Evolutionary conservation across 2,888 invertebrate genomes (phyloP).

Genomic region (Metopia argyrocephala): DNA sequence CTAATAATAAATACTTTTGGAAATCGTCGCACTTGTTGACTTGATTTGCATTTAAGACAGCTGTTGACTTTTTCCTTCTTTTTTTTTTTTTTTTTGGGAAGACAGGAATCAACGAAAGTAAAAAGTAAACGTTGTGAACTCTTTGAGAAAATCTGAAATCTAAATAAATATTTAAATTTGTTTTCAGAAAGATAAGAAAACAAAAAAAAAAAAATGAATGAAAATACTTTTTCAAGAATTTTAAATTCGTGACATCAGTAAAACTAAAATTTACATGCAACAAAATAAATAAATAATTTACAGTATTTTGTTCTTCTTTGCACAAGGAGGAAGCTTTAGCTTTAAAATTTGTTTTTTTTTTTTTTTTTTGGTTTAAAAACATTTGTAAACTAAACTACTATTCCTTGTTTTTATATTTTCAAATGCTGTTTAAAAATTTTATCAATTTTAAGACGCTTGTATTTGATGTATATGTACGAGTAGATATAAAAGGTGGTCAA

Average conservation of each 20-base stretch:
- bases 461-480: no score
- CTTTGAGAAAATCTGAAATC: neutral
- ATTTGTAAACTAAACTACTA: neutral
- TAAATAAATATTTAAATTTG: neutral
- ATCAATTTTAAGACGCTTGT: no score
- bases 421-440: no score
- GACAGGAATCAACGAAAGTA: constrained; percentile 3
- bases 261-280: neutral
- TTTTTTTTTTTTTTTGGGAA: no score
- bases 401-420: no score
- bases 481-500: no score
- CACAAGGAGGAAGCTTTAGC: no score
- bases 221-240: neutral
- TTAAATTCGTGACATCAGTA: neutral
- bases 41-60: constrained; percentile 50
- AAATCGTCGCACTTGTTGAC: constrained; percentile 47
- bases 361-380: neutral
- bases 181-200: no score
- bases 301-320: no score
- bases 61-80: constrained; percentile 11
- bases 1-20: constrained; percentile 47
- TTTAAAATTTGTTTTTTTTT: no score
- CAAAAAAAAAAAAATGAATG: no score
- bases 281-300: neutral
- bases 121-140: constrained; percentile 6